A percentile compares a stretch with the other conserved stretches of the same genome.
These are phyloP conservation scores for Pipistrellus kuhlii DNA, from an alignment of 2,797 vertebrate species.

Conservation along the genomic window DNA sequence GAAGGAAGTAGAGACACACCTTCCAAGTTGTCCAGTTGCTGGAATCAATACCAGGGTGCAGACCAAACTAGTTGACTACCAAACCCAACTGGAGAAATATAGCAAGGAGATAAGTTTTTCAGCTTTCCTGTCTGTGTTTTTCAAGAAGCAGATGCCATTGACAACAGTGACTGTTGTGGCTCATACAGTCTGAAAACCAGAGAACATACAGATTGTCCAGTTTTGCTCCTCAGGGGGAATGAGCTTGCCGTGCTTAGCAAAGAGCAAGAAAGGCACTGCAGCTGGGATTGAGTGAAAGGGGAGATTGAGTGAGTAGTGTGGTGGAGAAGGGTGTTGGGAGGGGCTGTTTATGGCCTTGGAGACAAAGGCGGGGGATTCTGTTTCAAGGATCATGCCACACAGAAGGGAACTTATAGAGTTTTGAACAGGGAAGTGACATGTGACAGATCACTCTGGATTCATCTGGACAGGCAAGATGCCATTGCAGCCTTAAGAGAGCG, in stretches of 20 bases:
- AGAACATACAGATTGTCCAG: not conserved
- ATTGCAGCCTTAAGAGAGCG: not conserved
- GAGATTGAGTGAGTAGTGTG: no score
- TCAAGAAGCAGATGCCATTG: not conserved
- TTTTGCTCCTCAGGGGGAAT: not conserved
- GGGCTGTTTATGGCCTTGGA: not conserved
- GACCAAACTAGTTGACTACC: constrained; percentile 88
- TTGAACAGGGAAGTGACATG: not conserved
- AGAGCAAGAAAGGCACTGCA: no score
- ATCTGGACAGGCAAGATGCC: not conserved
- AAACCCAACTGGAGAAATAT: constrained; percentile 91
- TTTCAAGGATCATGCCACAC: not conserved
- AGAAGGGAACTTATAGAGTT: not conserved
- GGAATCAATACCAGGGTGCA: constrained; percentile 91
- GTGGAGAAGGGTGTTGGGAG: no score
- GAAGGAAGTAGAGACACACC: constrained; percentile 90
- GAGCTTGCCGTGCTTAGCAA: not conserved
- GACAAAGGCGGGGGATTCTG: not conserved
- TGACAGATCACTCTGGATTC: not conserved
- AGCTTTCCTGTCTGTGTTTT: not conserved
- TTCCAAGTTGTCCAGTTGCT: constrained; percentile 88
- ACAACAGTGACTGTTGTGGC: not conserved
- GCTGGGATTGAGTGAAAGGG: no score
- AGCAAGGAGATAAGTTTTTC: constrained; percentile 92
- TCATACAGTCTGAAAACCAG: not conserved